Evolutionary conservation across 2,888 invertebrate genomes (phyloP), one percentile per base, ranked within the genome.

Genomic region (Drosophila buzzatii): DNA sequence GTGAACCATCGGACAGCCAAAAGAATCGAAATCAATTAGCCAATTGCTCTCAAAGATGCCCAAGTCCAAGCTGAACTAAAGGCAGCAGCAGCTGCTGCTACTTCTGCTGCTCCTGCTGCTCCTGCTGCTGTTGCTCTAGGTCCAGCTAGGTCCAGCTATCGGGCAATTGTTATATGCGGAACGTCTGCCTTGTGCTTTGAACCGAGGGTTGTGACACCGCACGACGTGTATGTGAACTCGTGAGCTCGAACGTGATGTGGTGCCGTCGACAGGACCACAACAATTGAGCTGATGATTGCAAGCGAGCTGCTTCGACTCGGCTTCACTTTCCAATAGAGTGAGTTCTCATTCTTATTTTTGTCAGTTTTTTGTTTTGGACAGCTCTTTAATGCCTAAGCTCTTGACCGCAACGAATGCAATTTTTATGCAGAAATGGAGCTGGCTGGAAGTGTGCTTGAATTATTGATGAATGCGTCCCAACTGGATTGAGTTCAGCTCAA

Each of bases 21-120:
- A 88, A 85, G 91, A 90, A 91, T 91, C 85, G 83, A 89, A 91
- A 91, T 91, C 91, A 91, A 91, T 91, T 91, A 91, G 91, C 92
- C 92, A 91, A 91, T 92, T 91, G 91, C 91, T 91, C 87, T 91
- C 76, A 79, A 81, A 89, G 81, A 80, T 77, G 81, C 70, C 80
- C 79, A 70, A 74, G 44, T 2, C 44, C 44, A 23, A 23, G 42
- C 6, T 18, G 5, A 20, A 20, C 18, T 18, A 18, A 7, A 41
- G n/a, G 41, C n/a, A 37, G 7, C 55, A 57, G 33, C 52, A 39
- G 37, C 31, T 16, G 9, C 71, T 41, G 33, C 42, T 44, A 6
- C 55, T 39, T 14, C n/a, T 16, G 3, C 39, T n/a, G 3, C 35
- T 27, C 3, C 33, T 37, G 16, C 14, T 14, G 2, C 37, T n/a